phyloP scores from a whole-genome alignment of 2,113 vertebrate genomes.

The Dromiciops gliroides region DNA sequence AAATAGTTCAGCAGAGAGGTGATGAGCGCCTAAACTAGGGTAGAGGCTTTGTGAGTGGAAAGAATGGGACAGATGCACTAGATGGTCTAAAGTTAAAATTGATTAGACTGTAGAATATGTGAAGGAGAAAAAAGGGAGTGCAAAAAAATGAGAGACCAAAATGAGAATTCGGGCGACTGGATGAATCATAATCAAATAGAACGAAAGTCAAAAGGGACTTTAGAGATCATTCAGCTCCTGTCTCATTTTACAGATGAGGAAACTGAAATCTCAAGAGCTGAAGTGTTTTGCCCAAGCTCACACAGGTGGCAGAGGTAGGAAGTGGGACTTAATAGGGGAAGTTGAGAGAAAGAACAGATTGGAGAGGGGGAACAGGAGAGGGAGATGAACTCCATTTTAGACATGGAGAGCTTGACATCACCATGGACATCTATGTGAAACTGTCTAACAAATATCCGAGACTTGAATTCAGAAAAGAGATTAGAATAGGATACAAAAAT shows the following conservation, averaged over 20 bases:
- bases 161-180: background rate
- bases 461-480: background rate
- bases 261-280: background rate
- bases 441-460: background rate
- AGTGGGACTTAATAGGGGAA: background rate
- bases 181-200: background rate
- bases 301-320: background rate
- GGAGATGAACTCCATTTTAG: background rate
- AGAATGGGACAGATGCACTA: background rate
- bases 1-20: background rate
- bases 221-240: background rate
- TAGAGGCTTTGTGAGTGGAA: background rate
- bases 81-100: background rate
- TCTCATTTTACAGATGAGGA: background rate
- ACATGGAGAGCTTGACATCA: background rate
- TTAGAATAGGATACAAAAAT: no score
- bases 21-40: background rate
- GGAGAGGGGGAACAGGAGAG: no score
- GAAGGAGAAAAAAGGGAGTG: background rate
- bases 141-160: background rate
- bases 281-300: background rate
- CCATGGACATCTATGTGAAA: background rate
- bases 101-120: background rate
- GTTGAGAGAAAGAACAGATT: background rate
- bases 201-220: background rate